Conservation (phyloP, 2,888 invertebrate species). For the Nyleta sp. region DNA sequence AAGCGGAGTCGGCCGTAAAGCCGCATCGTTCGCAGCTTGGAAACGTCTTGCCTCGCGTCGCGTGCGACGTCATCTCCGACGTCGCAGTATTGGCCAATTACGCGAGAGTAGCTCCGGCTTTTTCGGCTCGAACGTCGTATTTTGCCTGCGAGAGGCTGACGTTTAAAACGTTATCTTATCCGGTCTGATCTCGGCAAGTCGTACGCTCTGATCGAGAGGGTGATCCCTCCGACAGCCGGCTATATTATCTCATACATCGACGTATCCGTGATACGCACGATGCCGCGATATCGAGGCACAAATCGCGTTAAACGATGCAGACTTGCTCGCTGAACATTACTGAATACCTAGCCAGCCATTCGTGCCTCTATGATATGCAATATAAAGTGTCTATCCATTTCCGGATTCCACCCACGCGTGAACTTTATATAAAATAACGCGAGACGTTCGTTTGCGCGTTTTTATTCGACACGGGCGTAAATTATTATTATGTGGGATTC, state of each 20-base stretch:
- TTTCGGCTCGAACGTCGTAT: slow-evolving; percentile 50
- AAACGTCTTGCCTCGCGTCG: slow-evolving; percentile 19
- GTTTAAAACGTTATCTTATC: slow-evolving; percentile 60
- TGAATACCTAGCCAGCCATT: slow-evolving; percentile 37
- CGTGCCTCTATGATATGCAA: slow-evolving; percentile 58
- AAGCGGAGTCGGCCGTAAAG: too few relatives aligned
- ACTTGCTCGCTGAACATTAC: slow-evolving; percentile 52
- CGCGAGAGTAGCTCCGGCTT: slow-evolving; percentile 39
- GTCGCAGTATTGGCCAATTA: slow-evolving; percentile 49
- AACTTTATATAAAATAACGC: slow-evolving; percentile 60
- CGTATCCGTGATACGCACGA: slow-evolving; percentile 59
- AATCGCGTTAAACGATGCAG: slow-evolving; percentile 42
- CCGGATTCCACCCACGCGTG: slow-evolving; percentile 60
- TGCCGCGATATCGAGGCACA: slow-evolving; percentile 40
- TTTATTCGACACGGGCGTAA: slow-evolving; percentile 45
- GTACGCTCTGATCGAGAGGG: slow-evolving; percentile 49
- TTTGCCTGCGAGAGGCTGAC: slow-evolving; percentile 49
- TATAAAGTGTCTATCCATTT: slow-evolving; percentile 54
- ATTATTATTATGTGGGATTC: slow-evolving; percentile 60
- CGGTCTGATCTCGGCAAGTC: slow-evolving; percentile 37
- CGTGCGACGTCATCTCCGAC: slow-evolving; percentile 50
- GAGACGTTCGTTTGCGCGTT: slow-evolving; percentile 43
- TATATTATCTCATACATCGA: slow-evolving; percentile 56
- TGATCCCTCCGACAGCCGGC: slow-evolving; percentile 47
- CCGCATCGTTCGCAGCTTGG: not conserved